Conservation (phyloP, 2,113 vertebrate genomes). For the Eurypyga helias region DNA sequence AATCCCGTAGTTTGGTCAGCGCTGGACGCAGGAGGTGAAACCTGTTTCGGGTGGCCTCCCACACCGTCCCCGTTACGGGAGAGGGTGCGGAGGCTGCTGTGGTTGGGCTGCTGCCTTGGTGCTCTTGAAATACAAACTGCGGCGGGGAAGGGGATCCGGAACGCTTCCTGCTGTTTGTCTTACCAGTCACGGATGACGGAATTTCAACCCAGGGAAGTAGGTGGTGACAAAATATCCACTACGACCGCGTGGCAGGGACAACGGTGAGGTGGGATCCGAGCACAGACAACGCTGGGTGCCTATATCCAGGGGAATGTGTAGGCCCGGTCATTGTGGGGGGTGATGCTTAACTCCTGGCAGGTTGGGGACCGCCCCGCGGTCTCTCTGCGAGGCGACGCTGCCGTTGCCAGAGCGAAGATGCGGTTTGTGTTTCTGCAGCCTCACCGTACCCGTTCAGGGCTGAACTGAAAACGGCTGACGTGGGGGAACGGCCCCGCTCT, state of each 20-base stretch:
- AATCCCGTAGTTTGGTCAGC: neutral
- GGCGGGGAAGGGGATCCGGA: too few relatives aligned
- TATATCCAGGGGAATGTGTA: rapidly evolving
- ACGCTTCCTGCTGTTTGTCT: neutral
- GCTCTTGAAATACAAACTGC: neutral
- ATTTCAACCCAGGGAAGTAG: neutral
- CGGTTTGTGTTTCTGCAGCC: too few relatives aligned
- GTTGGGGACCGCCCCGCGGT: neutral
- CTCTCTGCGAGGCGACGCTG: too few relatives aligned
- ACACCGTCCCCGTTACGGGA: neutral
- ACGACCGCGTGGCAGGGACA: too few relatives aligned
- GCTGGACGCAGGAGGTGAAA: neutral
- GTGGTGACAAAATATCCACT: neutral
- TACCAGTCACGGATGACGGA: neutral
- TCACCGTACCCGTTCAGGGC: too few relatives aligned
- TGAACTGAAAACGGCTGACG: neutral
- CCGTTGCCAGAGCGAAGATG: too few relatives aligned
- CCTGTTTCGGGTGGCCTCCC: neutral
- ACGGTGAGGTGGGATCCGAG: neutral
- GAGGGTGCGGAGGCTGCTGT: rapidly evolving
- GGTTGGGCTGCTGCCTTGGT: neutral
- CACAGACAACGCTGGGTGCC: neutral
- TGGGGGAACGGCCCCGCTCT: neutral
- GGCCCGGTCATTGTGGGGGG: rapidly evolving
- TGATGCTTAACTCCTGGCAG: neutral